These are phyloP conservation scores for Ennomos fuscantarius DNA, from an alignment of 2,888 invertebrate genomes.

Conservation along the genomic window DNA sequence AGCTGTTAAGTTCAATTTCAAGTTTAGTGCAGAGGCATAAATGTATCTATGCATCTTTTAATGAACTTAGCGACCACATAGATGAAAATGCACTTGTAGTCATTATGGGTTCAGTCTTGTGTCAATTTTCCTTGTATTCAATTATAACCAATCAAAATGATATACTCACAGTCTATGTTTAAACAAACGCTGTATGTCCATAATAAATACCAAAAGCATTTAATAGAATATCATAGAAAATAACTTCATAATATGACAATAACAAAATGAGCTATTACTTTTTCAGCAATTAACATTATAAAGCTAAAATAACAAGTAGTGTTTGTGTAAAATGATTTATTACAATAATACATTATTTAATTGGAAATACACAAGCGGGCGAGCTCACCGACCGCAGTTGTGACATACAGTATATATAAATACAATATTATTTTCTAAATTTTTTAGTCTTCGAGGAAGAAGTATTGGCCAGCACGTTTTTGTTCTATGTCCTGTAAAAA, in stretches of 20 bases:
- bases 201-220: too few species aligned
- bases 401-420: slow-evolving; percentile 73
- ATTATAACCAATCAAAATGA: too few species aligned
- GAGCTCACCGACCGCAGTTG: slow-evolving; percentile 54
- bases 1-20: too few species aligned
- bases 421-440: slow-evolving; percentile 47
- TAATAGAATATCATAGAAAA: too few species aligned
- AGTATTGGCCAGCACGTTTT: slow-evolving; percentile 98
- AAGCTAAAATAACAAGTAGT: slow-evolving; percentile 45
- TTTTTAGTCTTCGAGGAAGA: slow-evolving; percentile 97
- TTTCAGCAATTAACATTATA: slow-evolving; percentile 20
- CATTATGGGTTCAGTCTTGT: too few species aligned
- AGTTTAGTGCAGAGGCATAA: too few species aligned
- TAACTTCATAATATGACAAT: background rate
- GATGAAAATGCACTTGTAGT: too few species aligned
- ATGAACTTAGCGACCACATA: too few species aligned
- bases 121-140: too few species aligned
- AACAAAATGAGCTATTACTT: background rate
- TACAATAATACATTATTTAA: slow-evolving; percentile 76
- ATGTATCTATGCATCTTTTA: too few species aligned
- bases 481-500: slow-evolving; percentile 95
- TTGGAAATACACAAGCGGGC: slow-evolving; percentile 73
- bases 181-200: too few species aligned
- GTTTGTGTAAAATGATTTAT: slow-evolving; percentile 81
- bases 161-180: too few species aligned